Percentiles rank a stretch among this genome's conserved stretches.
Evolutionary conservation across 2,797 vertebrate species (phyloP).

Genomic region (Danio tinwini): DNA sequence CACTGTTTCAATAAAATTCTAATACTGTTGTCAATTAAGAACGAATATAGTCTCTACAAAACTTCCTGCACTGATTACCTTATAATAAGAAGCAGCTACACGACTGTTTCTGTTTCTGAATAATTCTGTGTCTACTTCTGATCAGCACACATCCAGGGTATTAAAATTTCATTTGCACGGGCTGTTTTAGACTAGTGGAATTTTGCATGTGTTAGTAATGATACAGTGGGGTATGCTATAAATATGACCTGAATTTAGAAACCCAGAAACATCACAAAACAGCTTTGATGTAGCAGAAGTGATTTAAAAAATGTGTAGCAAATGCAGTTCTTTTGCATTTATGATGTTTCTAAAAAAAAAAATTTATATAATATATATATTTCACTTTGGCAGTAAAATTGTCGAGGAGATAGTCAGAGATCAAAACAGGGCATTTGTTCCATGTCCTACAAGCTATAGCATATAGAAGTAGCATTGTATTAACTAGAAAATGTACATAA

Average conservation of each 20-base stretch:
- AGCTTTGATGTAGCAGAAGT: background rate
- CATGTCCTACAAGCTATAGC: background rate
- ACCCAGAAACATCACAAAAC: background rate
- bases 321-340: background rate
- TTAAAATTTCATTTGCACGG: background rate
- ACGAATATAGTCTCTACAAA: background rate
- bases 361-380: background rate
- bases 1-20: background rate
- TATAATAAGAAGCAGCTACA: background rate
- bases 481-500: too few relatives aligned
- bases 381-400: background rate
- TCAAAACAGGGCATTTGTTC: background rate
- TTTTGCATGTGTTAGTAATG: background rate
- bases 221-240: background rate
- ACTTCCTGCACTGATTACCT: background rate
- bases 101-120: background rate
- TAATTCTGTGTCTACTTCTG: background rate
- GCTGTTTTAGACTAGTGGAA: background rate
- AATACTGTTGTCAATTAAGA: background rate
- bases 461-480: too few relatives aligned
- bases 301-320: background rate
- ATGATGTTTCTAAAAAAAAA: conserved; percentile 11
- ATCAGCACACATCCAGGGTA: background rate
- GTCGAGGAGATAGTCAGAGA: background rate
- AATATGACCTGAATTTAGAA: background rate